A percentile compares a stretch with the other conserved stretches of the same genome.
Conservation (phyloP, 2,797 vertebrate genomes). For the Aldrovandia affinis region DNA sequence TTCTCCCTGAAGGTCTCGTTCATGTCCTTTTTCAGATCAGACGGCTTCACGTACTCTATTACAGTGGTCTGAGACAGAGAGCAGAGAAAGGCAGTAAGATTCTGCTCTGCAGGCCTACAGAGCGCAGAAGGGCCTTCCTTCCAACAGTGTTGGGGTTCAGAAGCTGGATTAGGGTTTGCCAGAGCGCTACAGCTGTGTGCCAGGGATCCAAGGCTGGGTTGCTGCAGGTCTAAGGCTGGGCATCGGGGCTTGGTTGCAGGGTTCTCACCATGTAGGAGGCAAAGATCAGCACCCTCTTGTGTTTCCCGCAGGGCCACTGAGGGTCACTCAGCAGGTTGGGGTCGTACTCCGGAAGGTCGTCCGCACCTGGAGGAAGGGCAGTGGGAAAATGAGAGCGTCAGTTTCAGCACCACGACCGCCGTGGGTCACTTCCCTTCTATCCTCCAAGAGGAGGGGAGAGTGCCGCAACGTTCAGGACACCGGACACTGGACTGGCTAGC, state of each 20-base stretch:
- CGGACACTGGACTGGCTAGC: too few species aligned
- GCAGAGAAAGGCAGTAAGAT: neutral
- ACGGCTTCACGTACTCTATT: constrained; percentile 96
- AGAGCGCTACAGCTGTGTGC: too few species aligned
- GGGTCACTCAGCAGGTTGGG: constrained; percentile 95
- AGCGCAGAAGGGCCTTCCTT: too few species aligned
- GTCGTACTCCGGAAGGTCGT: constrained; percentile 87
- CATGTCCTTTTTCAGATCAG: constrained; percentile 98
- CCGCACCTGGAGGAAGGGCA: constrained; percentile 66
- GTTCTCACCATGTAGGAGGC: constrained; percentile 91
- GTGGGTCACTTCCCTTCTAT: neutral
- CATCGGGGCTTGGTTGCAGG: neutral
- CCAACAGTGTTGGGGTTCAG: neutral
- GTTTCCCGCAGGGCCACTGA: constrained; percentile 96
- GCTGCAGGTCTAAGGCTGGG: too few species aligned
- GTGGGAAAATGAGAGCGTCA: constrained; percentile 23
- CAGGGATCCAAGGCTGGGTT: neutral
- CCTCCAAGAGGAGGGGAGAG: too few species aligned
- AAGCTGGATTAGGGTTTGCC: neutral
- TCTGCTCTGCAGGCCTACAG: too few species aligned
- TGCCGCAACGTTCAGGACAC: too few species aligned
- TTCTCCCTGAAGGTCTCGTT: constrained; percentile 96
- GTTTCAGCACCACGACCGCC: neutral
- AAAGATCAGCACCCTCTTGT: constrained; percentile 96
- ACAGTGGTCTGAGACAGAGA: constrained; percentile 86